These are phyloP conservation scores for Luidia sarsii DNA, from an alignment of 53 echinoderm and acorn worm species.

Conservation along the genomic window DNA sequence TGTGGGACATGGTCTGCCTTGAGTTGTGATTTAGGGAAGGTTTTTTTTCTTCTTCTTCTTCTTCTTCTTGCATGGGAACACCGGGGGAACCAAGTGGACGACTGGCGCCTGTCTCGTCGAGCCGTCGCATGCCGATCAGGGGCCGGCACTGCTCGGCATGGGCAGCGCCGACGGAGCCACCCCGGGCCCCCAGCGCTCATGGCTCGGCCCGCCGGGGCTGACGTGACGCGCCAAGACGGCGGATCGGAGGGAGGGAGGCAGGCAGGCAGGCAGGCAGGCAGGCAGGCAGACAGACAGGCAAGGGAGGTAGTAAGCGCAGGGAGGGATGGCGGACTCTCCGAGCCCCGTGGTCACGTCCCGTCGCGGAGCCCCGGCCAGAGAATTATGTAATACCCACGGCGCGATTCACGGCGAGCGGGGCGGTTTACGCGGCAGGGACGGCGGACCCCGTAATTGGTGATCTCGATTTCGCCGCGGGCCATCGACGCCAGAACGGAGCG, in stretches of 20 bases:
- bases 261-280: background rate
- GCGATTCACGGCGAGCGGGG: constrained; percentile 31
- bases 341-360: constrained; percentile 29
- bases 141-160: no score
- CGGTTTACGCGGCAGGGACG: constrained; percentile 38
- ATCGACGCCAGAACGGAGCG: constrained; percentile 22
- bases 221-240: no score
- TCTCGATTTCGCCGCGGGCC: constrained; percentile 46
- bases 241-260: no score
- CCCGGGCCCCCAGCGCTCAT: no score
- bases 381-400: constrained; percentile 54
- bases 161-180: no score
- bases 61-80: no score
- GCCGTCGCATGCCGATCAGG: constrained; percentile 39
- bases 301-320: no score
- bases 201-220: no score
- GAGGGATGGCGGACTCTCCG: no score
- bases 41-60: no score
- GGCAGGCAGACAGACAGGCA: no score
- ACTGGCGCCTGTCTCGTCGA: constrained; percentile 43
- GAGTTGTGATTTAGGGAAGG: constrained; percentile 1
- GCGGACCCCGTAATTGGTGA: constrained; percentile 45
- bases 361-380: constrained; percentile 8
- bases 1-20: constrained; percentile 32
- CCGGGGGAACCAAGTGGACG: no score